Base-by-base conservation (phyloP, 2,113 vertebrate species). In the Apaloderma vittatum region DNA sequence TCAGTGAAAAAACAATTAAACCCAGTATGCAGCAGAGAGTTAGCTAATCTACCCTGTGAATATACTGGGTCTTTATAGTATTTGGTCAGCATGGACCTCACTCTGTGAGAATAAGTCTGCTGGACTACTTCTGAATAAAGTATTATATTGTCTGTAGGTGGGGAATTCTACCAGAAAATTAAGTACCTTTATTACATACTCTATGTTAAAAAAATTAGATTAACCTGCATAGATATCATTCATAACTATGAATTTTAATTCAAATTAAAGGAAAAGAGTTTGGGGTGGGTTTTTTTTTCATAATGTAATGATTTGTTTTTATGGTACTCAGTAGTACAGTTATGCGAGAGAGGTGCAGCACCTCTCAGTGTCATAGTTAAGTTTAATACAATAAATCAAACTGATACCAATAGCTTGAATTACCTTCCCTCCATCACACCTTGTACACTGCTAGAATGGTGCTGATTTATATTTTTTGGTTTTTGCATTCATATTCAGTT, bases 91-190 rank as follows among this genome's bases (percentile, higher is more conserved):
- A 66, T 6, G 86, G 67, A 79, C 24, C n/a, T 49, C 13, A 51
- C 49, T 59, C 32, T 7, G 18, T 46, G 27, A 72, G 40, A 79
- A 8, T n/a, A 57, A 36, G 36, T 66, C 12, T 71, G 59, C 29
- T 70, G 19, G 26, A 73, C 43, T 76, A 37, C 63, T 92, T 91
- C 9, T 46, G 36, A 54, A 80, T 49, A 14, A 67, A 89, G 32
- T 58, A 61, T 57, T 57, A 82, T 23, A 34, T 12, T 97, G 71
- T 23, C 74, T 93, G 71, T 71, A 93, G 34, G 81, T 86, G 49
- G 72, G 70, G 71, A 93, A 91, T 74, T 59, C 24, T 51, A 91
- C 43, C 70, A 93, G 90, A 87, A 95, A 94, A 96, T 49, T 16
- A 86, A 78, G n/a, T 37, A 63, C 23, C 16, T 81, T 73, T 59